Base-by-base conservation (phyloP, 2,888 invertebrate genomes). In the Protonemura montana region DNA sequence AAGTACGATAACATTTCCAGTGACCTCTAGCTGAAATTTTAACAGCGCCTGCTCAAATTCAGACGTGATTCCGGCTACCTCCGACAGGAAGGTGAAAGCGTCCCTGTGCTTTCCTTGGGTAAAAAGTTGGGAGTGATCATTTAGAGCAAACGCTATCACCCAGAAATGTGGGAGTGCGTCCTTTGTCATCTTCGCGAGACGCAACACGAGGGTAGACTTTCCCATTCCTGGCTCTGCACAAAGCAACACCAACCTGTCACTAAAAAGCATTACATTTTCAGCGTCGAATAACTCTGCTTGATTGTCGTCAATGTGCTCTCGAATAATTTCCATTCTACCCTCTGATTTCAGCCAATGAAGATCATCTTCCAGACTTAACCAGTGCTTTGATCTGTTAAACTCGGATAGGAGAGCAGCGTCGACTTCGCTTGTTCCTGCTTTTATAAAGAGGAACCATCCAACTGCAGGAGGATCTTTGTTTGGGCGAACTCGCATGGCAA, bases 181-280 rank as follows among this genome's bases (percentile, higher is more conserved):
- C n/a, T 82, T 82, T 5, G 13, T 35, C 6, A 21, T 82, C 82
- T 78, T 26, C 26, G 78, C 78, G 27, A 78, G 26, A 28, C 28
- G 78, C 10, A 27, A 3, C 78, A 78, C 16, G n/a, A 25, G 82
- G 7, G 82, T 82, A 2, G 82, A 82, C 30, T 82, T 82, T 25
- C 82, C 82, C 82, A 82, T 82, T 5, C 82, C 82, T n/a, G 82
- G 82, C n/a, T 82, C 82, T 5, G 82, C 82, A 29, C 26, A 26
- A 7, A 82, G 21, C 13, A 82, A 3, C n/a, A 30, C 28, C 28
- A 82, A 5, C 30, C 82, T 28, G 10, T 82, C 82, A 6, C 2
- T n/a, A 13, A 29, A 3, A 30, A 27, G 28, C 29, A 1, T 25
- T 27, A 78, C 78, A 29, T 59, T 59, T 59, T 59, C 59, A 13